Conservation (phyloP, 2,797 vertebrate species). For the Petrocephalus schoutedeni region DNA sequence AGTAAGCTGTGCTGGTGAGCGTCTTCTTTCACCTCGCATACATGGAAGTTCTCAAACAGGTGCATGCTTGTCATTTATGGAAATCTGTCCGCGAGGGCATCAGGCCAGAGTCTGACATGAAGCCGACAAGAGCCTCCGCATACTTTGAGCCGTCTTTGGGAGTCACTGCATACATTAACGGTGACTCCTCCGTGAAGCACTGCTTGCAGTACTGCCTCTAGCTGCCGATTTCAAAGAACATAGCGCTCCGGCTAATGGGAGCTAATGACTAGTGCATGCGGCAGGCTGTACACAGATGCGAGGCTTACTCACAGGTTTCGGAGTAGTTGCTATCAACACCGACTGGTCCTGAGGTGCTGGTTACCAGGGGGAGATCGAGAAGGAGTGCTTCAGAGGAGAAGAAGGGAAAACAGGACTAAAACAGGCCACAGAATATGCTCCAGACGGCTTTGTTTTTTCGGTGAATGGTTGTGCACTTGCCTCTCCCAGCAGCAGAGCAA, state of each 20-base stretch:
- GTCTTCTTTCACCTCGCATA: background rate
- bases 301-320: conserved; percentile 52
- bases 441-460: conserved; percentile 19
- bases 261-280: conserved; percentile 1
- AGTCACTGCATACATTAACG: background rate
- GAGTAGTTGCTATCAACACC: conserved; percentile 52
- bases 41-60: background rate
- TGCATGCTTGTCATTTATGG: background rate
- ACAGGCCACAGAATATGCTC: conserved; percentile 23
- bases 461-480: conserved; percentile 10
- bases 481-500: background rate
- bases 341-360: conserved; percentile 44
- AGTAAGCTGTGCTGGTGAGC: background rate
- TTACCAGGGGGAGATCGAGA: conserved; percentile 46
- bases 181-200: background rate
- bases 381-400: conserved; percentile 43
- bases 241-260: background rate
- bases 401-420: background rate
- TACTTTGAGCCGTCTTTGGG: background rate
- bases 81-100: background rate
- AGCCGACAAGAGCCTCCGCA: background rate
- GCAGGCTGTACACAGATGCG: background rate
- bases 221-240: background rate
- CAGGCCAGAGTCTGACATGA: background rate
- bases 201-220: background rate